Evolutionary conservation across 1,140 invertebrate species (phyloP), one percentile per base, ranked within the genome.

Genomic region (Nephotettix cincticeps): DNA sequence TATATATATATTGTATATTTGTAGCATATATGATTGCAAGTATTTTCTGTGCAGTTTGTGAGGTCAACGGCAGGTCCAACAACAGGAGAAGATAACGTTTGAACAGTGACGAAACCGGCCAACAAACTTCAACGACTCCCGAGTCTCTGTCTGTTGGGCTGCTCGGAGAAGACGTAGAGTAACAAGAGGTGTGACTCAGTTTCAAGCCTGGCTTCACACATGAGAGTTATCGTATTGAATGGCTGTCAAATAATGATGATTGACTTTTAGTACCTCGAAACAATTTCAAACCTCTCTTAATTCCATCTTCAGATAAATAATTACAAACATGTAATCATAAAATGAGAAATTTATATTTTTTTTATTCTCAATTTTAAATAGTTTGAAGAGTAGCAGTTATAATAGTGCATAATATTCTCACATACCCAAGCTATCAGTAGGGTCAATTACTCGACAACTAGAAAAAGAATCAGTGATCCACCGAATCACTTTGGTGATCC

Each of bases 1-100:
- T n/a, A n/a, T n/a, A n/a, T n/a, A n/a, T n/a, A n/a, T n/a, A n/a
- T n/a, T n/a, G n/a, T n/a, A n/a, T n/a, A n/a, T n/a, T n/a, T n/a
- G n/a, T n/a, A n/a, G n/a, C n/a, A n/a, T n/a, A n/a, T n/a, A n/a
- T n/a, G n/a, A n/a, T n/a, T n/a, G n/a, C n/a, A n/a, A n/a, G n/a
- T n/a, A n/a, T 67, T 47, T 68, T 69, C 69, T 76, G 32, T 76
- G 21, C 74, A 76, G 75, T 76, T 76, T 36, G 70, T 76, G 14
- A 58, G 75, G 23, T 76, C 75, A 9, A 75, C 75, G 4, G 74
- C 68, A 13, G 75, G 72, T 3, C 75, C 75, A 11, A 58, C 68
- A 0, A 69, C 73, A 23, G 73, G 72, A 29, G 75, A 76, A 72
- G 75, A 76, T 27, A 73, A 72, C 30, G 75, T 75, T 36, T 76